Evolutionary conservation across 1,140 invertebrate genomes (phyloP).

Genomic region (Hyles vespertilio): DNA sequence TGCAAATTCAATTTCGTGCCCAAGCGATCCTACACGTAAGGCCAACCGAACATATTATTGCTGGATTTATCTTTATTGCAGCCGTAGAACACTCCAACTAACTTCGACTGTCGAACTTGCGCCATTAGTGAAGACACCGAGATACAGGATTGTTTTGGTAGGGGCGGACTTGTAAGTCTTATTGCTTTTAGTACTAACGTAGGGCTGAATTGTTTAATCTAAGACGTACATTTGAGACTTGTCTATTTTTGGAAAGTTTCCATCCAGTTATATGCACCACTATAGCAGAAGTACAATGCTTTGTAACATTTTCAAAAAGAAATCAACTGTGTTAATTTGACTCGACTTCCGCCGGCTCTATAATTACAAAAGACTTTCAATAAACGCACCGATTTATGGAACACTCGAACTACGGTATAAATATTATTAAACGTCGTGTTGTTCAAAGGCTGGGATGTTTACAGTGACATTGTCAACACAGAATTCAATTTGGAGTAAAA

Average conservation of each 20-base stretch:
- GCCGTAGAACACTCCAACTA: constrained; percentile 69
- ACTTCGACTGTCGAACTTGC: constrained; percentile 73
- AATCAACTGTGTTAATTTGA: not conserved
- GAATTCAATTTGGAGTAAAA: constrained; percentile 69
- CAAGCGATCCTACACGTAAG: constrained; percentile 67
- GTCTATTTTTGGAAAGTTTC: constrained; percentile 11
- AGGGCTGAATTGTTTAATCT: constrained; percentile 69
- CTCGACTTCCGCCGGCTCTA: too few relatives aligned
- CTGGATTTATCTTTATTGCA: constrained; percentile 75
- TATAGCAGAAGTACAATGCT: not conserved
- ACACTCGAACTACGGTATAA: constrained; percentile 1
- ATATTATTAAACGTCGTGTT: constrained; percentile 38
- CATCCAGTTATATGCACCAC: not conserved
- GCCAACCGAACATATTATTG: constrained; percentile 71
- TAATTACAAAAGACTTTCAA: too few relatives aligned
- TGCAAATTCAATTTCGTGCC: constrained; percentile 74
- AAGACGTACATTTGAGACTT: constrained; percentile 42
- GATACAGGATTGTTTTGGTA: constrained; percentile 72
- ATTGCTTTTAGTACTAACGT: constrained; percentile 67
- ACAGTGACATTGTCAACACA: constrained; percentile 64
- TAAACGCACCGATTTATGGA: not conserved
- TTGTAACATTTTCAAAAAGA: constrained; percentile 1
- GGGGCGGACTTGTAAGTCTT: constrained; percentile 72
- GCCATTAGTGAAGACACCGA: constrained; percentile 74
- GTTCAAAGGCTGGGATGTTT: constrained; percentile 65